Percentiles rank a stretch among this genome's conserved stretches.
phyloP scores from a whole-genome alignment of 2,888 invertebrate genomes.

The Horisme vitalbata region DNA sequence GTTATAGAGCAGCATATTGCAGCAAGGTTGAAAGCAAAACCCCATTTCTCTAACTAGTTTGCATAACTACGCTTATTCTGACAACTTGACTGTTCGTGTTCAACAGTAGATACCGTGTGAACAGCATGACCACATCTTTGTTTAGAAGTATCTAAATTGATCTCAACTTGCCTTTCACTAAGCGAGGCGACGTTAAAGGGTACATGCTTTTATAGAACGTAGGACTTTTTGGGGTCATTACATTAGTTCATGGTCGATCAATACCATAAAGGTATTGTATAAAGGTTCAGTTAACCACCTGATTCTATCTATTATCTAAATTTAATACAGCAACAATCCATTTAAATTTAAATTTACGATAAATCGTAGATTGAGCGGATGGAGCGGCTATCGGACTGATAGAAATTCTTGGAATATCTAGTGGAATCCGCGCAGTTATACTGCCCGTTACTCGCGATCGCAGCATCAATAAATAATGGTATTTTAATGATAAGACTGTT shows the following conservation, averaged over 20 bases:
- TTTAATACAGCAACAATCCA: too few relatives aligned
- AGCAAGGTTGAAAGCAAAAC: slow-evolving; percentile 22
- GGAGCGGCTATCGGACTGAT: slow-evolving; percentile 24
- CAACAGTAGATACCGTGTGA: slow-evolving; percentile 67
- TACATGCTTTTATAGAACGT: slow-evolving; percentile 45
- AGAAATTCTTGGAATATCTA: slow-evolving; percentile 31
- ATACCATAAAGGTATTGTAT: too few relatives aligned
- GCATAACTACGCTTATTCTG: slow-evolving; percentile 55
- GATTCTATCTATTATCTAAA: too few relatives aligned
- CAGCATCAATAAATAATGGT: slow-evolving; percentile 45
- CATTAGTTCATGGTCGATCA: slow-evolving; percentile 52
- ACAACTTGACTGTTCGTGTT: slow-evolving; percentile 44
- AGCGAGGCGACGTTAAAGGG: slow-evolving; percentile 60
- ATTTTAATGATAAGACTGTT: slow-evolving; percentile 59
- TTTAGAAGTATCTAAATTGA: slow-evolving; percentile 54
- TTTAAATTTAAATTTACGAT: slow-evolving; percentile 16
- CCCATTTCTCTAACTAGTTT: slow-evolving; percentile 48
- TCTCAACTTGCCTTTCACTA: slow-evolving; percentile 73
- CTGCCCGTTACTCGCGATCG: slow-evolving; percentile 45
- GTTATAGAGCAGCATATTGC: slow-evolving; percentile 11
- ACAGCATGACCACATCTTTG: slow-evolving; percentile 59
- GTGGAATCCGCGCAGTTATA: slow-evolving; percentile 29
- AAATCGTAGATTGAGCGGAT: slow-evolving; percentile 14
- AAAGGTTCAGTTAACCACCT: slow-evolving; percentile 3
- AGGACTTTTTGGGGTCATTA: slow-evolving; percentile 58